Conservation (phyloP, 2,797 vertebrate species). For the Sebastes flavidus region DNA sequence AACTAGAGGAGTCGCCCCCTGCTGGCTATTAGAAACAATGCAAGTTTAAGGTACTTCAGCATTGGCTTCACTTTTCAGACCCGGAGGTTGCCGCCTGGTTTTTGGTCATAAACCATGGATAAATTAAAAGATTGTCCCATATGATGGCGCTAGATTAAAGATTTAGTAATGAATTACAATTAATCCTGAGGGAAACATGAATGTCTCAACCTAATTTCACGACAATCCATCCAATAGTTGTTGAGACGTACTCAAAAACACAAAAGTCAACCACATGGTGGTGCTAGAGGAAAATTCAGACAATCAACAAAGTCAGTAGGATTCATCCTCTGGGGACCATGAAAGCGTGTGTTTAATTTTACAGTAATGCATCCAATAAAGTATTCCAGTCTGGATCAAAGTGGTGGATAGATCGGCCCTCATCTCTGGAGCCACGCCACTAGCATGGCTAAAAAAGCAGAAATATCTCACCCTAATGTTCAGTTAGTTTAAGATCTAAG, state of each 20-base stretch:
- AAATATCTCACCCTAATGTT: neutral
- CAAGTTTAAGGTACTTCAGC: too few relatives aligned
- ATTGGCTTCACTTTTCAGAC: too few relatives aligned
- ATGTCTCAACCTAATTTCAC: neutral
- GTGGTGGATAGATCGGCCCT: neutral
- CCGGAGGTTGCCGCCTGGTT: neutral
- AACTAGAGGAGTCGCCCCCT: too few relatives aligned
- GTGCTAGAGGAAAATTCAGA: neutral
- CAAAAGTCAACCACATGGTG: neutral
- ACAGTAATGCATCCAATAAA: neutral
- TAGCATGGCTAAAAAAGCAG: neutral
- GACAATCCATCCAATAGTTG: neutral
- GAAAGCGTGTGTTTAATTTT: neutral
- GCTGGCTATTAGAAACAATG: too few relatives aligned
- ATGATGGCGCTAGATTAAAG: neutral
- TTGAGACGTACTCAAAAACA: neutral
- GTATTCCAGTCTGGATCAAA: neutral
- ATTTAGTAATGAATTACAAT: neutral
- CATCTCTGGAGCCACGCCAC: neutral
- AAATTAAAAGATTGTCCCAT: neutral
- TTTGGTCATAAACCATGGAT: neutral
- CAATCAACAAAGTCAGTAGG: neutral
- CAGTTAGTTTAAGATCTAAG: neutral
- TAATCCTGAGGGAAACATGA: neutral
- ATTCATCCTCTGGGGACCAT: neutral